Base-by-base conservation (phyloP, 2,888 invertebrate genomes). In the Litoditis marina region DNA sequence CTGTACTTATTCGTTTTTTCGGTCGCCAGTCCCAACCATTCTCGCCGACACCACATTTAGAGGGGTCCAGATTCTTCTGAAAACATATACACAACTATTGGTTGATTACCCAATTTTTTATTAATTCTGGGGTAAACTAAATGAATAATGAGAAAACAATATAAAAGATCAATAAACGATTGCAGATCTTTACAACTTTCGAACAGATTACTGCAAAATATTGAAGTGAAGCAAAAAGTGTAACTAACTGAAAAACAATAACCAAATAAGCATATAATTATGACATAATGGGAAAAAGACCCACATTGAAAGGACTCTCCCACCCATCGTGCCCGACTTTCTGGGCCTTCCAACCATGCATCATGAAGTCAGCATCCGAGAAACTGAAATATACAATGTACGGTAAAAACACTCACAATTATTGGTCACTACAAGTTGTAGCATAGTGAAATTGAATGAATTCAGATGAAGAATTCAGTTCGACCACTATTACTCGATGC, bases 311-410 rank as follows among this genome's bases (percentile, higher is more conserved):
- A 4, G 76, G 76, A 53, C 71, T 72, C 28, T 67, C 61, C 77
- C 77, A 77, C 27, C 75, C 74, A 2, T 63, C 56, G 0, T 60
- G 49, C 27, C 69, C 70, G 32, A 77, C 63, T 25, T 49, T 52
- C 27, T 73, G 65, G 1, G 51, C 60, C 63, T 79, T 79, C 74
- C 77, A 78, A 19, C 77, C 79, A 46, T 79, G 78, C 39, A 79
- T 63, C 77, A 79, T 77, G 54, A 78, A 78, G 62, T 77, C 74
- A 22, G 47, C 31, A 6, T 73, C 71, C 30, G 67, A 69, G 46
- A 44, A 62, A n/a, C n/a, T n/a, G n/a, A n/a, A n/a, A n/a, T n/a
- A n/a, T n/a, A 16, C 60, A 39, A 49, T 51, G 22, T 36, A 68
- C 3, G 13, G n/a, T 36, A 36, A 36, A 36, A 19, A n/a, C 16